Evolutionary conservation across 1,140 invertebrate genomes (phyloP).

Genomic region (Harlomillsia oculata): DNA sequence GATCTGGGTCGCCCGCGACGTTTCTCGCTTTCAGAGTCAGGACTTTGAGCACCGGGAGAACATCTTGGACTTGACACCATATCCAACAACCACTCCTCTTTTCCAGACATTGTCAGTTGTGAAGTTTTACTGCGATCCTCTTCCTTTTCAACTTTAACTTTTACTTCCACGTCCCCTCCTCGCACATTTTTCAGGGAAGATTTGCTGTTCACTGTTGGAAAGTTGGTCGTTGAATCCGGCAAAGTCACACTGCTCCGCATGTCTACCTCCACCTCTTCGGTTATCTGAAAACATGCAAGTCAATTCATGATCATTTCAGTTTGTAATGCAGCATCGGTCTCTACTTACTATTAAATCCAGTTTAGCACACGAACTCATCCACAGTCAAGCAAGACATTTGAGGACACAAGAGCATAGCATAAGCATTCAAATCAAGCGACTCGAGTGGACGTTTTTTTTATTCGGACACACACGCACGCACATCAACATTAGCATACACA

Average conservation of each 20-base stretch:
- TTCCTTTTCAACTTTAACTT: slow-evolving; percentile 4
- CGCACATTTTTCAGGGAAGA: not conserved
- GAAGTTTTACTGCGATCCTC: slow-evolving; percentile 3
- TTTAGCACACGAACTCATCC: too few relatives aligned
- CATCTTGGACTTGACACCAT: slow-evolving; percentile 20
- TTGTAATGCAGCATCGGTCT: too few relatives aligned
- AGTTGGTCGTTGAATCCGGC: slow-evolving; percentile 27
- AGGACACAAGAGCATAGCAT: too few relatives aligned
- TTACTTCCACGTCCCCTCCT: not conserved
- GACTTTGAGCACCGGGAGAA: slow-evolving; percentile 28
- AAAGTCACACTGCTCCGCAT: slow-evolving; percentile 23
- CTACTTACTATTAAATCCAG: too few relatives aligned
- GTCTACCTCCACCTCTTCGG: not conserved
- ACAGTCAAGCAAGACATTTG: too few relatives aligned
- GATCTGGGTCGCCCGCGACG: slow-evolving; percentile 60
- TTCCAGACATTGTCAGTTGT: not conserved
- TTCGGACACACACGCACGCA: too few relatives aligned
- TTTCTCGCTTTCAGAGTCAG: slow-evolving; percentile 30
- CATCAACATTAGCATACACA: too few relatives aligned
- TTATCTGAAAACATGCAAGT: slow-evolving; percentile 10
- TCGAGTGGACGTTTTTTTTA: too few relatives aligned
- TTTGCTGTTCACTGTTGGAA: slow-evolving; percentile 2
- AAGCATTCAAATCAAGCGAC: too few relatives aligned
- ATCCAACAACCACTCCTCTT: not conserved
- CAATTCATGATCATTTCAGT: too few relatives aligned